phyloP scores from a whole-genome alignment of 2,113 vertebrate species.

The Sapajus apella region DNA sequence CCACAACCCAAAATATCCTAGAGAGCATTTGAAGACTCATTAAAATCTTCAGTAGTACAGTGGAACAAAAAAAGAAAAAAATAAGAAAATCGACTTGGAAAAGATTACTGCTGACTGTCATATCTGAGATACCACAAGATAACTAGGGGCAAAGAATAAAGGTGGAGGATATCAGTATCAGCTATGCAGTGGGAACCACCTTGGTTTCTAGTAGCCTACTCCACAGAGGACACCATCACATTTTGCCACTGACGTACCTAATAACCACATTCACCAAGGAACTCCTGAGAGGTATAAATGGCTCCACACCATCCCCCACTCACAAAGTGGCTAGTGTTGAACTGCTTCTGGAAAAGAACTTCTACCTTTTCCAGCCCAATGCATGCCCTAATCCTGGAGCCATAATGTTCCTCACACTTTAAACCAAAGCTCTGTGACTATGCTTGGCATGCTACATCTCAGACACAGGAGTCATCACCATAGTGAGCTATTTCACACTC shows the following conservation, averaged over 20 bases:
- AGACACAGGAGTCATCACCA: not conserved
- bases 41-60: not conserved
- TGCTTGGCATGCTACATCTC: not conserved
- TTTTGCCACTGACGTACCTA: not conserved
- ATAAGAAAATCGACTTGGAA: not conserved
- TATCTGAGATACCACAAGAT: not conserved
- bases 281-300: too few relatives aligned
- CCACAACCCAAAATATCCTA: not conserved
- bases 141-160: not conserved
- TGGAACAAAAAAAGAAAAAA: not conserved
- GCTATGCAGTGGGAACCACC: not conserved
- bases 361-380: too few relatives aligned
- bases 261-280: not conserved
- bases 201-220: not conserved
- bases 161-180: not conserved
- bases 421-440: not conserved
- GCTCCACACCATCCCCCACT: not conserved
- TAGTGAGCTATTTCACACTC: not conserved
- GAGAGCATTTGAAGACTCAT: not conserved
- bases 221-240: not conserved
- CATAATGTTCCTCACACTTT: too few relatives aligned
- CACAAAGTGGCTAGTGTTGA: not conserved
- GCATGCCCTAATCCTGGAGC: not conserved
- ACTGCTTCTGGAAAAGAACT: not conserved
- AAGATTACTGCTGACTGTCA: not conserved